A percentile compares a stretch with the other conserved stretches of the same genome.
These are phyloP conservation scores for Lanistes nyassanus DNA, from an alignment of 1,140 invertebrate species.

Conservation along the genomic window DNA sequence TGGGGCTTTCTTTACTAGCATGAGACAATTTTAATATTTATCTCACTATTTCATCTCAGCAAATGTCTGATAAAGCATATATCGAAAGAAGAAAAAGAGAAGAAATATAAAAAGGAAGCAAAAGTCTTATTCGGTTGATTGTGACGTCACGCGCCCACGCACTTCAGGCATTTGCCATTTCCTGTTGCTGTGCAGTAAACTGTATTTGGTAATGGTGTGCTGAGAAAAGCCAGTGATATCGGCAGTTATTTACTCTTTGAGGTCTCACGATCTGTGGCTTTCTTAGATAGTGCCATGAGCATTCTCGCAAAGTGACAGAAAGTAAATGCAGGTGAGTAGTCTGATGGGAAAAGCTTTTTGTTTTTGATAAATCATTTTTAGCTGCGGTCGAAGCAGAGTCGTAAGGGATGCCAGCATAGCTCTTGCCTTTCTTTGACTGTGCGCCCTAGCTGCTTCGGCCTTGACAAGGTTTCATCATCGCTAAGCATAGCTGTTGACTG, in stretches of 20 bases:
- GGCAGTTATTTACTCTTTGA: no score
- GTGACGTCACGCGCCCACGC: conserved; percentile 22
- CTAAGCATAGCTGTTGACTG: conserved; percentile 10
- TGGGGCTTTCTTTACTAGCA: no score
- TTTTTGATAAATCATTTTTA: not conserved
- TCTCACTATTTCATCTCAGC: not conserved
- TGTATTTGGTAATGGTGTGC: no score
- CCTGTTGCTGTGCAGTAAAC: conserved; percentile 9
- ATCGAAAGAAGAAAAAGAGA: not conserved
- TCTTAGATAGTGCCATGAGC: no score
- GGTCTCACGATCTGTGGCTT: no score
- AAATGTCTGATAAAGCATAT: not conserved
- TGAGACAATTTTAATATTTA: not conserved
- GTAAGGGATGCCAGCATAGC: not conserved
- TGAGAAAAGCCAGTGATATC: no score
- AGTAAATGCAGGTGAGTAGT: no score
- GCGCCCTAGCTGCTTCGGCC: no score
- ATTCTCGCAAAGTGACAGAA: no score
- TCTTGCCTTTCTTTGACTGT: no score
- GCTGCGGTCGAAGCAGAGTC: not conserved
- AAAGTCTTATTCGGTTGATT: not conserved
- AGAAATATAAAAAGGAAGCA: not conserved
- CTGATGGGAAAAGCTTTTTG: no score
- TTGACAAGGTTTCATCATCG: conserved; percentile 17
- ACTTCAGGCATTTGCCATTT: conserved; percentile 3